Evolutionary conservation across 1,140 invertebrate genomes (phyloP), one percentile per base, ranked within the genome.

Genomic region (Drosophila albomicans): DNA sequence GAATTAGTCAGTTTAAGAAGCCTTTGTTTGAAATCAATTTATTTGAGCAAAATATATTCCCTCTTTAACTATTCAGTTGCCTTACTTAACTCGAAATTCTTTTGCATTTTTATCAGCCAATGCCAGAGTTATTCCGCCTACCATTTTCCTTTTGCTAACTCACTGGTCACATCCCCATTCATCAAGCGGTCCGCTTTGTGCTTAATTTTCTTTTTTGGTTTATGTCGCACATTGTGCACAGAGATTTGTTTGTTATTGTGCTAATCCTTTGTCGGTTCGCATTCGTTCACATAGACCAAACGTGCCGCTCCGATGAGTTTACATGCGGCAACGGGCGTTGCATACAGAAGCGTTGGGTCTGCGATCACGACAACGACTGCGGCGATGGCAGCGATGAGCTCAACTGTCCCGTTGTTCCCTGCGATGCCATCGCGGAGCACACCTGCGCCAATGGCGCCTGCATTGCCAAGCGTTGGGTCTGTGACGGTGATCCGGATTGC

Each of bases 261-360:
- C 51, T 74, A 68, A 74, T 57, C 57, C 63, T 69, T 80, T 79
- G 65, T 77, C n/a, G 62, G 20, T 25, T 25, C 49, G 38, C 59
- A 62, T 75, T 78, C 48, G 54, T 56, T 38, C 28, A 25, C 62
- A 45, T 56, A 90, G 96, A 97, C 94, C 96, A 96, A 82, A 97
- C 96, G 1, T 98, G 97, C 92, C 95, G 97, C 62, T 95, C 96
- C 15, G 97, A 98, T 89, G 96, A 98, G 91, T 98, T 98, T 90
- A 97, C 97, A 1, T 98, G 98, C 93, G 95, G 94, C 45, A 97
- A 98, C 82, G 97, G 97, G 8, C 96, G 96, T 70, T 98, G 97
- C 91, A 98, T 98, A 71, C 97, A 97, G 82, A 94, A 95, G 73
- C 93, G 95, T 5, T 99, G 97, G 97, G 94, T 96, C 5, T 99